Evolutionary conservation across 2,888 invertebrate species (phyloP).

Genomic region (Drosophila glabriapex): DNA sequence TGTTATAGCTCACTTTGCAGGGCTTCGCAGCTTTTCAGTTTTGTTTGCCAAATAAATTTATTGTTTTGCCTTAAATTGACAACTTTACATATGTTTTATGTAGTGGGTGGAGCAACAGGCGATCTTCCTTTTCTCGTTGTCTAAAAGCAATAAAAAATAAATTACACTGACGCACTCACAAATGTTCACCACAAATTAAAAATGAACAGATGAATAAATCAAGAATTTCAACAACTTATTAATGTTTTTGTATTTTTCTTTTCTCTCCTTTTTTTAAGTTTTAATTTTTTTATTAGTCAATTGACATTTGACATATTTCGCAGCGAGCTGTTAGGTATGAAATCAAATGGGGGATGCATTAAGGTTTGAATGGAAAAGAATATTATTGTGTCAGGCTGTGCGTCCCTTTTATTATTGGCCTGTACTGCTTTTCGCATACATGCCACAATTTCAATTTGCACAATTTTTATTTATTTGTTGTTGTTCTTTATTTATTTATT

Average conservation of each 20-base stretch:
- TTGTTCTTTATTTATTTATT: constrained; percentile 21
- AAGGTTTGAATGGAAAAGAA: constrained; percentile 24
- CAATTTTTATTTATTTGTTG: constrained; percentile 27
- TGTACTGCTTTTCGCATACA: constrained; percentile 14
- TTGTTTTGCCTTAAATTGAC: constrained; percentile 6
- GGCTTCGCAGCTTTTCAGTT: constrained; percentile 8
- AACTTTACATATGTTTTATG: constrained; percentile 17
- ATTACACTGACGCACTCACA: constrained; percentile 19
- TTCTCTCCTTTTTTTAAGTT: constrained; percentile 1
- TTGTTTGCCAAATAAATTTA: constrained; percentile 22
- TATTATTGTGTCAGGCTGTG: background rate
- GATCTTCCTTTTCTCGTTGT: background rate
- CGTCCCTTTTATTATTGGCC: constrained; percentile 14
- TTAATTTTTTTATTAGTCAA: constrained; percentile 6
- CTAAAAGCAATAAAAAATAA: constrained; percentile 40
- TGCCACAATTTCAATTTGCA: constrained; percentile 38
- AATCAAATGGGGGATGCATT: constrained; percentile 4
- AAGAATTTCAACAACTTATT: constrained; percentile 24
- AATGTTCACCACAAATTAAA: constrained; percentile 31
- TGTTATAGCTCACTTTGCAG: constrained; percentile 3
- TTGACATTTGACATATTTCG: constrained; percentile 30
- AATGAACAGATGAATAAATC: constrained; percentile 19
- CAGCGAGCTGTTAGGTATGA: constrained; percentile 19
- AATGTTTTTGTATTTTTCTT: background rate
- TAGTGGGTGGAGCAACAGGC: constrained; percentile 3